Evolutionary conservation across 2,797 vertebrate species (phyloP).

Genomic region (Schizothorax lantsangensis): DNA sequence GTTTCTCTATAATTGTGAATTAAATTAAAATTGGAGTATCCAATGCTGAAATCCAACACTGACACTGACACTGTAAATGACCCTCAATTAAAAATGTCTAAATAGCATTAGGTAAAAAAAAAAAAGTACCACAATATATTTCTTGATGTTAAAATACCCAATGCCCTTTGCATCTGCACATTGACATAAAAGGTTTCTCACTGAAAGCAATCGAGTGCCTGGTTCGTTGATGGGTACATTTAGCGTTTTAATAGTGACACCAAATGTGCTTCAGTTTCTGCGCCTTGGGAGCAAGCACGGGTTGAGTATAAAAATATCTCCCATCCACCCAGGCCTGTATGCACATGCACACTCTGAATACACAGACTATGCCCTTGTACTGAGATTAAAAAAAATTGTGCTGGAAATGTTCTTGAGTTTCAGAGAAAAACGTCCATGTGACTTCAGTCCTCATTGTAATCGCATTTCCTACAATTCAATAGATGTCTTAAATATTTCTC

Average conservation of each 20-base stretch:
- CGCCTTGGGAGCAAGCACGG: background rate
- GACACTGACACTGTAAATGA: background rate
- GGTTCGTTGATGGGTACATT: background rate
- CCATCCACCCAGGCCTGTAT: background rate
- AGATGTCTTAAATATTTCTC: background rate
- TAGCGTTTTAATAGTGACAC: background rate
- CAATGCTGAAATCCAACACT: background rate
- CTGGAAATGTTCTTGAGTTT: background rate
- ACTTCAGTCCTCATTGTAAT: background rate
- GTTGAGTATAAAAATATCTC: conserved; percentile 10
- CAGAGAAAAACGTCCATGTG: background rate
- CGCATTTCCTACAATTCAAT: background rate
- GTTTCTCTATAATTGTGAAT: background rate
- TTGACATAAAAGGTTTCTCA: background rate
- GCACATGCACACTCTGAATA: background rate
- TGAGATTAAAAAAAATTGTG: background rate
- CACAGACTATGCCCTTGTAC: background rate
- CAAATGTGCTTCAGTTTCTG: background rate
- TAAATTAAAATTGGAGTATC: background rate
- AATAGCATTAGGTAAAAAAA: background rate
- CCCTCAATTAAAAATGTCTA: background rate
- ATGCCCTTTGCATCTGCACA: background rate
- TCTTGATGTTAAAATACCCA: background rate
- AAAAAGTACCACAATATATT: background rate
- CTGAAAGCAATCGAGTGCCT: background rate